phyloP scores from a whole-genome alignment of 2,888 invertebrate species.

The Diaperis boleti region DNA sequence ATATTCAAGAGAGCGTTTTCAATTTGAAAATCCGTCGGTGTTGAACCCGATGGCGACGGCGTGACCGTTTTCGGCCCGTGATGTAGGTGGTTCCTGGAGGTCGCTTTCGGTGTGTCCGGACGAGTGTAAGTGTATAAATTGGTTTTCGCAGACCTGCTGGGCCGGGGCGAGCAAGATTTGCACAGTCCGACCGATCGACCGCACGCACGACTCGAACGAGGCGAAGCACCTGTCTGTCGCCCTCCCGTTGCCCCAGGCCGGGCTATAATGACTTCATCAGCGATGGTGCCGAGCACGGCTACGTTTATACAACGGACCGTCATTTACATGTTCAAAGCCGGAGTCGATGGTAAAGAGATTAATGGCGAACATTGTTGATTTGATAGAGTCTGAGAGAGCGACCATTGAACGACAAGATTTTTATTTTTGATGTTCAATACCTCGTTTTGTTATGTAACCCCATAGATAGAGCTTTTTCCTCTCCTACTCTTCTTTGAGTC shows the following conservation, averaged over 20 bases:
- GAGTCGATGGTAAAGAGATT: too few species aligned
- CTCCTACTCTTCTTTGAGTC: too few species aligned
- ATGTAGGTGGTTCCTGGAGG: constrained; percentile 10
- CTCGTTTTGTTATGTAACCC: too few species aligned
- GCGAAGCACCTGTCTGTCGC: constrained; percentile 39
- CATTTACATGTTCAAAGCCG: too few species aligned
- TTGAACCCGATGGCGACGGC: constrained; percentile 26
- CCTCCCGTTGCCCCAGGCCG: constrained; percentile 33
- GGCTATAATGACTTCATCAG: constrained; percentile 42
- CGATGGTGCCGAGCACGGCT: constrained; percentile 23
- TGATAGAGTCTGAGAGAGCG: too few species aligned
- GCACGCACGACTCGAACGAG: constrained; percentile 38
- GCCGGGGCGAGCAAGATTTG: constrained; percentile 40
- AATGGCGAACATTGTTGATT: too few species aligned
- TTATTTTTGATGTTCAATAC: too few species aligned
- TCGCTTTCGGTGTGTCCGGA: constrained; percentile 28
- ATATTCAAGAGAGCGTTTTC: background rate
- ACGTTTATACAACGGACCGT: too few species aligned
- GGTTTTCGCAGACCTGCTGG: constrained; percentile 36
- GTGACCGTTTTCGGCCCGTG: constrained; percentile 25
- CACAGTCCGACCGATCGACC: constrained; percentile 37
- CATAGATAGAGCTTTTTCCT: too few species aligned
- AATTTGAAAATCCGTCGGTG: constrained; percentile 19
- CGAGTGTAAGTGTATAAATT: constrained; percentile 38
- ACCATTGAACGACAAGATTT: too few species aligned